These are phyloP conservation scores for Chlorops oryzae DNA, from an alignment of 1,140 invertebrate species.

Conservation along the genomic window DNA sequence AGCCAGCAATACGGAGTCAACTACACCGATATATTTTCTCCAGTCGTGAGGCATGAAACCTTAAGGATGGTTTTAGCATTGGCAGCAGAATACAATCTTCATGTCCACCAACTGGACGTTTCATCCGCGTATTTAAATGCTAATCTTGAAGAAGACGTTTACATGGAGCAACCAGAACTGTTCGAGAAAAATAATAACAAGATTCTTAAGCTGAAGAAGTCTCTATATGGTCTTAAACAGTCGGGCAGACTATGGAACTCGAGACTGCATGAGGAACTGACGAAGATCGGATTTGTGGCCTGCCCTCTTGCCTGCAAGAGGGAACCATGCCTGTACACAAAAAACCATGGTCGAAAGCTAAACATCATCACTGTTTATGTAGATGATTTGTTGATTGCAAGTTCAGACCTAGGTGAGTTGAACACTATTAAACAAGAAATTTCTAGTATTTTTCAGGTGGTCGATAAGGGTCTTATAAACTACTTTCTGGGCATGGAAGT, in stretches of 20 bases:
- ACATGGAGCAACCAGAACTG: slow-evolving; percentile 36
- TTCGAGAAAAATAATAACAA: slow-evolving; percentile 25
- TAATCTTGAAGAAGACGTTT: slow-evolving; percentile 44
- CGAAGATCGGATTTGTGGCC: too few relatives aligned
- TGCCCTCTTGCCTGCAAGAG: slow-evolving; percentile 9
- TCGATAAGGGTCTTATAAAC: background rate
- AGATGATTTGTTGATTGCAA: slow-evolving; percentile 10
- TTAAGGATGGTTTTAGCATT: slow-evolving; percentile 44
- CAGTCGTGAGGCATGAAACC: slow-evolving; percentile 34
- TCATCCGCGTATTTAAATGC: slow-evolving; percentile 49
- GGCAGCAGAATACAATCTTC: slow-evolving; percentile 28
- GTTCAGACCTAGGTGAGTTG: background rate
- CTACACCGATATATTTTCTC: slow-evolving; percentile 42
- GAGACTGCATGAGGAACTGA: slow-evolving; percentile 5
- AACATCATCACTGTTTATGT: slow-evolving; percentile 9
- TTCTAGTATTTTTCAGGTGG: background rate
- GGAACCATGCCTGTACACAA: slow-evolving; percentile 24
- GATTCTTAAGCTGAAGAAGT: slow-evolving; percentile 13
- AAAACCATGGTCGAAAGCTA: background rate
- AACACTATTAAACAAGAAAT: background rate
- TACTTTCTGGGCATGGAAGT: slow-evolving; percentile 7
- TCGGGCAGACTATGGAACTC: slow-evolving; percentile 24
- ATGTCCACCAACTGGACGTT: slow-evolving; percentile 40
- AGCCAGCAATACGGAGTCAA: slow-evolving; percentile 37
- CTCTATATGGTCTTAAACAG: slow-evolving; percentile 32